These are phyloP conservation scores for Orthonevra nobilis DNA, from an alignment of 2,888 invertebrate genomes.

Conservation along the genomic window DNA sequence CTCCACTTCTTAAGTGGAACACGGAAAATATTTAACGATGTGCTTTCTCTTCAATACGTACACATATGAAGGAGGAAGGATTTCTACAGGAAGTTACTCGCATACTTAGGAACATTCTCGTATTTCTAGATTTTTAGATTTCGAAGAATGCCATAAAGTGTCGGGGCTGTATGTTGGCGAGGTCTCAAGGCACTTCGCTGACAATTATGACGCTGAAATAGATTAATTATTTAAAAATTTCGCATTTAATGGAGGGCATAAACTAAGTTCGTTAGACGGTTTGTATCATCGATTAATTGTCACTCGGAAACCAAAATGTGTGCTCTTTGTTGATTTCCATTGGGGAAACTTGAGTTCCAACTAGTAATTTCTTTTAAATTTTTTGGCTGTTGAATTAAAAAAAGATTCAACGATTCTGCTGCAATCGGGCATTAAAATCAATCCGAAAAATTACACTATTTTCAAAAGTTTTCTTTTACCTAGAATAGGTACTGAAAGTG, in stretches of 20 bases:
- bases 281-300: neutral
- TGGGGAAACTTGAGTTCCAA: too few relatives aligned
- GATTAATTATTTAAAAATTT: slow-evolving; percentile 16
- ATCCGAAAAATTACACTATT: too few relatives aligned
- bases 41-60: slow-evolving; percentile 47
- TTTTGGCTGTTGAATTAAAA: too few relatives aligned
- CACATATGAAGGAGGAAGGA: too few relatives aligned
- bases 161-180: neutral
- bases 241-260: slow-evolving; percentile 3
- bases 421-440: too few relatives aligned
- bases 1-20: slow-evolving; percentile 41
- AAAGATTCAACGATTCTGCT: too few relatives aligned
- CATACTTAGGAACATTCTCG: too few relatives aligned
- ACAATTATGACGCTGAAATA: slow-evolving; percentile 25
- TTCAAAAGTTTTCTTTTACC: too few relatives aligned
- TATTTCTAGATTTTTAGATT: slow-evolving; percentile 4
- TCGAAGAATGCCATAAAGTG: slow-evolving; percentile 8
- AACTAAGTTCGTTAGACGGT: neutral
- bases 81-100: slow-evolving; percentile 1
- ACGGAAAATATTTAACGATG: slow-evolving; percentile 59
- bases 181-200: slow-evolving; percentile 2
- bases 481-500: too few relatives aligned
- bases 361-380: too few relatives aligned
- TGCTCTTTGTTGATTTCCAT: too few relatives aligned
- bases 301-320: too few relatives aligned